Evolutionary conservation across 2,888 invertebrate species (phyloP).

Genomic region (Caenorhabditis macrosperma): DNA sequence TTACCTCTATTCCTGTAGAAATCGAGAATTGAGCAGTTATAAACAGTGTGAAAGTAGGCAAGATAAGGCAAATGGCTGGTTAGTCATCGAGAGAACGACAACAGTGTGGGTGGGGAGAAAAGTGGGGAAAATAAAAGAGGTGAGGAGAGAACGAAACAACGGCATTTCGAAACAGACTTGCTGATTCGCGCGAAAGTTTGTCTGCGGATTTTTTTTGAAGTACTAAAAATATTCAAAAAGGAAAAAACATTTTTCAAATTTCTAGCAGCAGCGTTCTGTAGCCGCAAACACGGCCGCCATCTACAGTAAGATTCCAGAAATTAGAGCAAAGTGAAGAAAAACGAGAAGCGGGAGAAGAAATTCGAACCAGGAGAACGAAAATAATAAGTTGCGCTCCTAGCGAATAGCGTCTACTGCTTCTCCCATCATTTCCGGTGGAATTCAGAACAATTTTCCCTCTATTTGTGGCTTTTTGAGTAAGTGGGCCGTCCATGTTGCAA

Average conservation of each 20-base stretch:
- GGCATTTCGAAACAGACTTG: neutral
- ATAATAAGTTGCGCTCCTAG: conserved; percentile 22
- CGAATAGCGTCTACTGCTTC: neutral
- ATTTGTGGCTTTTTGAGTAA: neutral
- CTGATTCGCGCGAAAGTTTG: no score
- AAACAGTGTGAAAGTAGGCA: neutral
- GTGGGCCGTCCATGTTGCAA: neutral
- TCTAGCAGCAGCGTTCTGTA: no score
- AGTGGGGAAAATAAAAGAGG: neutral
- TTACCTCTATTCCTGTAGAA: conserved; percentile 66
- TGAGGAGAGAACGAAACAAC: neutral
- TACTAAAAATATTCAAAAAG: neutral
- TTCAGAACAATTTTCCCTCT: conserved; percentile 31
- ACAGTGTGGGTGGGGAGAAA: conserved; percentile 14
- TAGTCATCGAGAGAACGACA: conserved; percentile 25
- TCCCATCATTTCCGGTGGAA: conserved; percentile 28
- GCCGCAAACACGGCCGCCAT: neutral
- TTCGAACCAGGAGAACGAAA: conserved; percentile 7
- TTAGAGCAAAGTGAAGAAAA: neutral
- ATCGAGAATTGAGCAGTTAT: neutral
- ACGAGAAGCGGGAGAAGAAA: neutral
- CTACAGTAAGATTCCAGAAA: neutral
- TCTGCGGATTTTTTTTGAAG: no score
- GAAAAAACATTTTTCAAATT: neutral
- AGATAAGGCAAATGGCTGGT: conserved; percentile 35